Conservation (phyloP, 2,113 vertebrate species). For the Lophius piscatorius region DNA sequence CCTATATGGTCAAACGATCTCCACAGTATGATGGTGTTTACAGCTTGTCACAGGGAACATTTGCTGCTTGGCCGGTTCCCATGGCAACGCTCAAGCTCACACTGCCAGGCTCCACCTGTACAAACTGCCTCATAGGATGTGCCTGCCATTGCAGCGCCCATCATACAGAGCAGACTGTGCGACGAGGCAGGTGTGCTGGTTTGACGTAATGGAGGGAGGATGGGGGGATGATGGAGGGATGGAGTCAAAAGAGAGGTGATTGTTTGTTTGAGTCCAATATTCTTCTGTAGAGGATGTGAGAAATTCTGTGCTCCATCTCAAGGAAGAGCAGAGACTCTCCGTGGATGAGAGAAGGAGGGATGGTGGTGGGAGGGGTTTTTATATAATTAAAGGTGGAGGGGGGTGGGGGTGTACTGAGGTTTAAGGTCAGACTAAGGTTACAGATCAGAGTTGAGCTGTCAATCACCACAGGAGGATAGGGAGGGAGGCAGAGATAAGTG, state of each 20-base stretch:
- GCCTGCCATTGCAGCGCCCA: constrained; percentile 44
- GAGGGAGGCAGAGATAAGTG: constrained; percentile 1
- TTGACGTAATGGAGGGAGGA: neutral
- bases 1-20: constrained; percentile 36
- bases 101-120: constrained; percentile 58
- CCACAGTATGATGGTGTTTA: constrained; percentile 62
- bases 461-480: constrained; percentile 33
- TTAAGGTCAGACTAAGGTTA: constrained; percentile 56
- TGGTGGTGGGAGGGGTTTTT: neutral
- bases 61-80: constrained; percentile 76
- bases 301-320: constrained; percentile 19
- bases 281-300: constrained; percentile 3
- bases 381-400: neutral
- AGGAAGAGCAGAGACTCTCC: constrained; percentile 20
- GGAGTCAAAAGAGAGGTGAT: neutral
- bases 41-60: constrained; percentile 59
- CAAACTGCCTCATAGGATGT: constrained; percentile 31
- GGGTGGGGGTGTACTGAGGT: neutral
- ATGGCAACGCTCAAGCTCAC: constrained; percentile 73
- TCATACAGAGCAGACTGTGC: too few species aligned
- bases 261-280: neutral
- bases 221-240: neutral
- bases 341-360: neutral
- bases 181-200: constrained; percentile 2
- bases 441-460: constrained; percentile 33